phyloP scores from a whole-genome alignment of 2,888 invertebrate genomes.

The Laspeyria flexula region DNA sequence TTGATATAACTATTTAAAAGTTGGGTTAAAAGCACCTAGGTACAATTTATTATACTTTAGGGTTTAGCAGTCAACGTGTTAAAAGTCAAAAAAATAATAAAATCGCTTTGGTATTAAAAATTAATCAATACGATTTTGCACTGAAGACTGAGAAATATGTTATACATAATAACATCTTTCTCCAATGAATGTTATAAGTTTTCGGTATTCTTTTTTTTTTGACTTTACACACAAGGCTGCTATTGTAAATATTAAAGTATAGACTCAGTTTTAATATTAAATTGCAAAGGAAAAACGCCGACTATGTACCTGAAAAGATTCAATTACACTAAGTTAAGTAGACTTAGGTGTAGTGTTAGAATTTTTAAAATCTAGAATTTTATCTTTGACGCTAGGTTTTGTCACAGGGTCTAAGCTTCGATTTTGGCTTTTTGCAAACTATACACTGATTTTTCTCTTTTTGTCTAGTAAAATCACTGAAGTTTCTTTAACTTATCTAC shows the following conservation, averaged over 20 bases:
- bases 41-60: constrained; percentile 66
- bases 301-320: constrained; percentile 82
- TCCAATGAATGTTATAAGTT: constrained; percentile 4
- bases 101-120: neutral
- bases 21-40: constrained; percentile 71
- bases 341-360: constrained; percentile 77
- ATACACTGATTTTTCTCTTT: constrained; percentile 20
- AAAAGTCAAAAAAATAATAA: constrained; percentile 38
- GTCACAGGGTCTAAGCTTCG: constrained; percentile 78
- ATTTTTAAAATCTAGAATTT: constrained; percentile 73
- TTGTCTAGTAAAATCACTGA: constrained; percentile 14
- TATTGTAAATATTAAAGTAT: constrained; percentile 66
- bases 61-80: constrained; percentile 31
- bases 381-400: constrained; percentile 78
- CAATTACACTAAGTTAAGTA: constrained; percentile 82
- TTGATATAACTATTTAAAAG: constrained; percentile 34
- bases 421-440: constrained; percentile 49
- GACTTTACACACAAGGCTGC: constrained; percentile 51
- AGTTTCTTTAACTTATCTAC: constrained; percentile 10
- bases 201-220: constrained; percentile 26
- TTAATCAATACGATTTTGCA: neutral
- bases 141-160: too few species aligned
- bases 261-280: constrained; percentile 47
- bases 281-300: constrained; percentile 64
- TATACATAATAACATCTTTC: too few species aligned